phyloP scores from a whole-genome alignment of 2,888 invertebrate species.

The Hypselothyrea guttata region DNA sequence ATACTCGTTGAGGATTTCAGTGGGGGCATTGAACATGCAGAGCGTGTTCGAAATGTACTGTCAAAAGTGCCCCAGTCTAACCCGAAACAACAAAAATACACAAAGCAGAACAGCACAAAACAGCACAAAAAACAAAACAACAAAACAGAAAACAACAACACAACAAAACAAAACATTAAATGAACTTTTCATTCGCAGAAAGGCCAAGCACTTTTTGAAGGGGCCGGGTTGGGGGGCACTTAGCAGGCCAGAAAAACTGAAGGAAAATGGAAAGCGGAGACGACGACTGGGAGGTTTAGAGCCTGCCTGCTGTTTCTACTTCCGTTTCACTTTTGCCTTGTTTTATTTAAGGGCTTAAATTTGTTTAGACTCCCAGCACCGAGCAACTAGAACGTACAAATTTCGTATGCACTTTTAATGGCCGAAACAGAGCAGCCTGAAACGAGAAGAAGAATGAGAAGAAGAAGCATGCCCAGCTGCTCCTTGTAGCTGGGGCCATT shows the following conservation, averaged over 20 bases:
- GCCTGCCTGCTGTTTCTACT: constrained; percentile 11
- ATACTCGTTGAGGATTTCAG: constrained; percentile 21
- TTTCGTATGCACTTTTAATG: constrained; percentile 54
- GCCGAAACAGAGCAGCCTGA: constrained; percentile 3
- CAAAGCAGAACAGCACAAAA: constrained; percentile 8
- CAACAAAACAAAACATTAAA: constrained; percentile 49
- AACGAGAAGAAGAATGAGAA: no score
- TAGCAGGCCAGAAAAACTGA: background rate
- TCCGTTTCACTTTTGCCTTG: constrained; percentile 36
- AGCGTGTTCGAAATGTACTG: constrained; percentile 58
- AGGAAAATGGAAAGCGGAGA: no score
- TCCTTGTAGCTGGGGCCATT: no score
- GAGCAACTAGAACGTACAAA: constrained; percentile 20
- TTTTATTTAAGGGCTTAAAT: constrained; percentile 44
- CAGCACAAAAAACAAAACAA: background rate
- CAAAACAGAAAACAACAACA: no score
- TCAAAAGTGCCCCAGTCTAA: constrained; percentile 41
- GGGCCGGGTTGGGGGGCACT: constrained; percentile 12
- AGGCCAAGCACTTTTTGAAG: constrained; percentile 18
- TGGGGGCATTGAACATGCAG: constrained; percentile 60
- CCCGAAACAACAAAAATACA: constrained; percentile 5
- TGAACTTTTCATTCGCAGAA: constrained; percentile 46
- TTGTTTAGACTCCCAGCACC: constrained; percentile 32
- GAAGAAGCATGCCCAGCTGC: background rate
- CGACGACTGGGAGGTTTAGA: background rate